phyloP scores from a whole-genome alignment of 2,888 invertebrate genomes.

The Apodemia duryi region DNA sequence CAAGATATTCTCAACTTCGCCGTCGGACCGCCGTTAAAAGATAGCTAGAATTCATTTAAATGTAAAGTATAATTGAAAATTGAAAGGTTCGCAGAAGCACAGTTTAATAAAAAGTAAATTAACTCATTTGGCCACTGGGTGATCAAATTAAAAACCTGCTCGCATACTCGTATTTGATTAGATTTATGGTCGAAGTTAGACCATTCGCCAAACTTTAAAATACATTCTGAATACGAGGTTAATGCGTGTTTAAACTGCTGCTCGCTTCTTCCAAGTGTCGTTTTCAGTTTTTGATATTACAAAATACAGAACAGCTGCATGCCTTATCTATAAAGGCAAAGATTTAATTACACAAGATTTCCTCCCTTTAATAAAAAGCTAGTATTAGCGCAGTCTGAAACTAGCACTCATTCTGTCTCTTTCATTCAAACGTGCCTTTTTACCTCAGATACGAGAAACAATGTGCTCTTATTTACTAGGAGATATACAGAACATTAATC shows the following conservation, averaged over 20 bases:
- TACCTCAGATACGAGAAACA: no score
- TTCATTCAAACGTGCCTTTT: no score
- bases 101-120: conserved; percentile 5
- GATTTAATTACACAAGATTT: no score
- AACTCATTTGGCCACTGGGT: conserved; percentile 3
- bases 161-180: not conserved
- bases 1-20: no score
- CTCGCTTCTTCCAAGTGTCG: not conserved
- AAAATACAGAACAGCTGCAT: not conserved
- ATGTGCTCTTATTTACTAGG: no score
- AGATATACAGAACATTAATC: no score
- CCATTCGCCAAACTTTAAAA: conserved; percentile 6
- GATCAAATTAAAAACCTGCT: conserved; percentile 1
- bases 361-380: no score
- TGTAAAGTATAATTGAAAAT: not conserved
- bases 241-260: conserved; percentile 2
- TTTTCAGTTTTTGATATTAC: not conserved
- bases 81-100: not conserved
- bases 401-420: no score
- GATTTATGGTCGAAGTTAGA: conserved; percentile 7
- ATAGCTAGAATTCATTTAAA: no score
- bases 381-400: no score
- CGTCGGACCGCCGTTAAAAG: no score
- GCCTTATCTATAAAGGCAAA: not conserved
- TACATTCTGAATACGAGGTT: conserved; percentile 7